These are phyloP conservation scores for Drosophila multiciliata DNA, from an alignment of 2,888 invertebrate species.

Conservation along the genomic window DNA sequence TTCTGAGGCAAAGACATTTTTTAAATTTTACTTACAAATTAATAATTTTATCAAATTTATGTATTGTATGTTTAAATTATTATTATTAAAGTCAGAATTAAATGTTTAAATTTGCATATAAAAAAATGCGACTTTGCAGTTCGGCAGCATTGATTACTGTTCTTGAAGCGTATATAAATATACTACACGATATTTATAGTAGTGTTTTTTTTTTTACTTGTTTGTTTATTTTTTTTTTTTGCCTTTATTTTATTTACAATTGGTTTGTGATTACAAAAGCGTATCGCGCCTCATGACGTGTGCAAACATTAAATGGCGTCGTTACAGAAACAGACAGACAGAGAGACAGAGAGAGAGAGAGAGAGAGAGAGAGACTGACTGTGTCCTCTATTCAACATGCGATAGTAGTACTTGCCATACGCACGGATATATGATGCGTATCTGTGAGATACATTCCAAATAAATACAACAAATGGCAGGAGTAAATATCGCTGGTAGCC, in stretches of 20 bases:
- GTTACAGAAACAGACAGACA: slow-evolving; percentile 25
- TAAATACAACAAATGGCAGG: slow-evolving; percentile 58
- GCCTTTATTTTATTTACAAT: slow-evolving; percentile 67
- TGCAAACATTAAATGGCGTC: slow-evolving; percentile 83
- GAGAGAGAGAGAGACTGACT: background rate
- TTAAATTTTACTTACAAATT: too few relatives aligned
- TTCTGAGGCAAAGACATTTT: background rate
- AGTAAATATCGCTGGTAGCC: slow-evolving; percentile 36
- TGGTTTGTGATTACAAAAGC: slow-evolving; percentile 82
- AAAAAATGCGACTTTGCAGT: background rate
- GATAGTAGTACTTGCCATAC: slow-evolving; percentile 45
- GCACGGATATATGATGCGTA: slow-evolving; percentile 76
- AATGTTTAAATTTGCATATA: background rate
- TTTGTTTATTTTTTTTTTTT: slow-evolving; percentile 17
- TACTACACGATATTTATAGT: slow-evolving; percentile 25
- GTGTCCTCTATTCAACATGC: slow-evolving; percentile 17
- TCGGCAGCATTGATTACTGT: background rate
- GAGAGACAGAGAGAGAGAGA: background rate
- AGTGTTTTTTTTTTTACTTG: background rate
- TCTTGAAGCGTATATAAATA: slow-evolving; percentile 5
- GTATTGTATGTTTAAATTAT: too few relatives aligned
- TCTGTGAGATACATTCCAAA: slow-evolving; percentile 75
- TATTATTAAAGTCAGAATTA: too few relatives aligned
- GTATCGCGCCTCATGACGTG: slow-evolving; percentile 81
- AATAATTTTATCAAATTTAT: too few relatives aligned